A percentile compares a stretch with the other conserved stretches of the same genome.
Conservation (phyloP, 2,113 vertebrate genomes). For the Willisornis vidua region DNA sequence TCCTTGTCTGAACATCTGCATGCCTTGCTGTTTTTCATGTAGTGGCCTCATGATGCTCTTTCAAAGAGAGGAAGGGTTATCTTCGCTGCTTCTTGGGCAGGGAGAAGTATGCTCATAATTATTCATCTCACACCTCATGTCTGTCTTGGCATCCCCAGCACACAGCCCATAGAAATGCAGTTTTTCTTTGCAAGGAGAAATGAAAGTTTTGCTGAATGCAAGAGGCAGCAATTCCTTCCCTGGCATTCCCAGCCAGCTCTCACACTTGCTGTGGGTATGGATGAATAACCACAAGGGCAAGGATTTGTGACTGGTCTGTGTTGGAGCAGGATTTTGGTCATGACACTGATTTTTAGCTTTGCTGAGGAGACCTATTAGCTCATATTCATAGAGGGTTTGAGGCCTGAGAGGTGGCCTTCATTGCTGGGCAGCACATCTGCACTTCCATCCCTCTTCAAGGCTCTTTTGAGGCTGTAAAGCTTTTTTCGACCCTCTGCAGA, state of each 20-base stretch:
- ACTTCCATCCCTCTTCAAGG: background rate
- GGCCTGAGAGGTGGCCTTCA: background rate
- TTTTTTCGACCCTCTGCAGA: background rate
- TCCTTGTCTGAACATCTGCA: background rate
- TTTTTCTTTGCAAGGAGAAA: background rate
- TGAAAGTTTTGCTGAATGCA: background rate
- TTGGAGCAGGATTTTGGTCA: background rate
- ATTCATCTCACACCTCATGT: fast-evolving
- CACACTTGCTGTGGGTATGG: background rate
- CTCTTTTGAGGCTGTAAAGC: background rate
- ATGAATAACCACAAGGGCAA: background rate
- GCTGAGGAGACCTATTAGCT: background rate
- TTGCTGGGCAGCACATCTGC: background rate
- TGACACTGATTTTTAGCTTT: background rate
- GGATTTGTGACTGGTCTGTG: background rate
- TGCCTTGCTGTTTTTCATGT: background rate
- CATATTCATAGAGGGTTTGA: background rate
- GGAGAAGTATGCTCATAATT: background rate
- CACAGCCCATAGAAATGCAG: background rate
- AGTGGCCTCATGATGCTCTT: background rate
- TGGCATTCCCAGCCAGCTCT: background rate
- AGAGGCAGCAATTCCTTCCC: background rate
- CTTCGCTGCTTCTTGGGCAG: background rate
- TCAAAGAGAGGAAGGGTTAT: background rate
- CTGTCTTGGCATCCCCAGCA: background rate